Evolutionary conservation across 2,888 invertebrate genomes (phyloP).

Genomic region (Morpho achilles): DNA sequence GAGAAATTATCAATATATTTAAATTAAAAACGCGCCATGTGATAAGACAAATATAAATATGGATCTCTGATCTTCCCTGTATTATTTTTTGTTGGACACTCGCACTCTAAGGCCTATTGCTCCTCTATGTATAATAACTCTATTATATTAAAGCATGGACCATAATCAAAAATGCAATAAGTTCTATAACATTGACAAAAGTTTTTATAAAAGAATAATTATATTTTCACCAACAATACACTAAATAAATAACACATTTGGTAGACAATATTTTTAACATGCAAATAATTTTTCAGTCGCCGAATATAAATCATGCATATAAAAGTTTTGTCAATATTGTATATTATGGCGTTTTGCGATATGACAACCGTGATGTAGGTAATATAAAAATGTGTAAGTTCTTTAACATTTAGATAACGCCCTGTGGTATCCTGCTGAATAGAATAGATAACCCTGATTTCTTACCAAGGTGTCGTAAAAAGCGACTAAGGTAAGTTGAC

Average conservation of each 20-base stretch:
- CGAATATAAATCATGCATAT: constrained; percentile 13
- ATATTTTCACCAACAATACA: background rate
- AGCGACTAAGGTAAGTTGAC: too few species aligned
- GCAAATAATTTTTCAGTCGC: constrained; percentile 5
- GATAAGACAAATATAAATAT: too few species aligned
- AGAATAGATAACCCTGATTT: too few species aligned
- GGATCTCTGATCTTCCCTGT: too few species aligned
- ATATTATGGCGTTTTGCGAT: constrained; percentile 1
- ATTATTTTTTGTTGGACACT: too few species aligned
- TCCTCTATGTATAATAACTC: too few species aligned
- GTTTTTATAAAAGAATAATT: constrained; percentile 4
- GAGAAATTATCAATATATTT: too few species aligned
- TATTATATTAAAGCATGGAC: constrained; percentile 15
- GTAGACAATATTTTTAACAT: constrained; percentile 11
- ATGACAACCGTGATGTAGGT: constrained; percentile 6
- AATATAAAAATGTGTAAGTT: background rate
- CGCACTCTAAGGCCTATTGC: too few species aligned
- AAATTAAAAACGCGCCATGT: too few species aligned
- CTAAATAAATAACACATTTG: constrained; percentile 1
- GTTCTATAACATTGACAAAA: constrained; percentile 22
- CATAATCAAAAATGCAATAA: constrained; percentile 20
- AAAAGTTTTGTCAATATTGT: constrained; percentile 17
- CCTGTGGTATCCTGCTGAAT: too few species aligned
- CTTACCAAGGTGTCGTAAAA: too few species aligned
- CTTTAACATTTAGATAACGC: too few species aligned